Percentiles rank a stretch among this genome's conserved stretches.
Conservation (phyloP, 2,797 vertebrate species). For the Toxotes lorentzi region DNA sequence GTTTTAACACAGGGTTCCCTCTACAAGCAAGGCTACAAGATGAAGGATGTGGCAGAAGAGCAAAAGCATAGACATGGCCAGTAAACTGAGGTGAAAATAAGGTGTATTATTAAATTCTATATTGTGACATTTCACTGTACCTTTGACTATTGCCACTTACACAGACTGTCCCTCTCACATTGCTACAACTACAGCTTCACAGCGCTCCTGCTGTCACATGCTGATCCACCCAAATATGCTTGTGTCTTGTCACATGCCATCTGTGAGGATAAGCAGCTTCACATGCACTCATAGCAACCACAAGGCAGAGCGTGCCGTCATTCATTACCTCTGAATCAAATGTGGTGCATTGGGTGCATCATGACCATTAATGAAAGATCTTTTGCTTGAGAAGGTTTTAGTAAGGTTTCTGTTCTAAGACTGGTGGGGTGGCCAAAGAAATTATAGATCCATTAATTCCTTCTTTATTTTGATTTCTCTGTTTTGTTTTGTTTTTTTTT, state of each 20-base stretch:
- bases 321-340: constrained; percentile 73
- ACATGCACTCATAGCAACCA: constrained; percentile 70
- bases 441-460: background rate
- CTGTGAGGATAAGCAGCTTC: constrained; percentile 72
- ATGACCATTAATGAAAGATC: constrained; percentile 19
- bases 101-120: background rate
- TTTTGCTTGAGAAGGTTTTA: constrained; percentile 2
- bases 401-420: background rate
- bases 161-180: constrained; percentile 3
- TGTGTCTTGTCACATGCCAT: constrained; percentile 78
- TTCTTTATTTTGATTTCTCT: background rate
- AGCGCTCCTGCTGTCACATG: constrained; percentile 60
- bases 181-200: constrained; percentile 23
- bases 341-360: constrained; percentile 33
- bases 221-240: constrained; percentile 39
- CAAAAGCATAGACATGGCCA: background rate
- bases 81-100: constrained; percentile 5
- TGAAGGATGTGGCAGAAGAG: background rate
- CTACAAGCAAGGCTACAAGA: too few species aligned
- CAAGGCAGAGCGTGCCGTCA: constrained; percentile 67
- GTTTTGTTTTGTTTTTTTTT: constrained; percentile 1
- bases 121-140: background rate
- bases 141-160: background rate
- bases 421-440: background rate
- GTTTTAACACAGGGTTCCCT: too few species aligned